These are phyloP conservation scores for Peromyscus attwateri DNA, from an alignment of 2,797 vertebrate genomes.

Conservation along the genomic window DNA sequence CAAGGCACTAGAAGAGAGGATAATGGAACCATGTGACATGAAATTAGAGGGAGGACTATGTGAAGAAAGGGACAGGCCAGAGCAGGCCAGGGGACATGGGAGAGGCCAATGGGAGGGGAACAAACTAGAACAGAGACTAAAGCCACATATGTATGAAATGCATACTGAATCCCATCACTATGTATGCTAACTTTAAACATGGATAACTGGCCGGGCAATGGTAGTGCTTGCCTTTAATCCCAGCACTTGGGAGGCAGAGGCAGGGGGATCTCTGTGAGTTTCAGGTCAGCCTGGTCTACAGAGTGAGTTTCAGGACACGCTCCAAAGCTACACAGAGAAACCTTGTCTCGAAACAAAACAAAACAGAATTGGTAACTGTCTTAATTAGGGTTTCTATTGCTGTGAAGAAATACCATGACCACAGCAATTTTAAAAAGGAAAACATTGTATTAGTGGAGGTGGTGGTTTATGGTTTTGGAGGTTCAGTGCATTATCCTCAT, in stretches of 20 bases:
- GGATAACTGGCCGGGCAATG: neutral
- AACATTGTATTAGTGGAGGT: neutral
- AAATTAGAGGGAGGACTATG: neutral
- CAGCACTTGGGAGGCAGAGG: too few relatives aligned
- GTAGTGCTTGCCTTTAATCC: too few relatives aligned
- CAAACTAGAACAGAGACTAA: neutral
- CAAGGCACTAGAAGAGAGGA: neutral
- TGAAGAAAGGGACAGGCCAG: neutral
- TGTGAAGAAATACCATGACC: neutral
- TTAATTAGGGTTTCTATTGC: neutral
- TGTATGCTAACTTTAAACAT: neutral
- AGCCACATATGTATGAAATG: neutral
- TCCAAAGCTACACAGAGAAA: too few relatives aligned
- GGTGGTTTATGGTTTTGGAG: neutral
- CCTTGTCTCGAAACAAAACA: too few relatives aligned
- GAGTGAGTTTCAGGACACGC: too few relatives aligned
- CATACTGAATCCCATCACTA: neutral
- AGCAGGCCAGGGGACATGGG: neutral
- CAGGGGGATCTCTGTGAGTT: too few relatives aligned
- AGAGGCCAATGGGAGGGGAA: neutral
- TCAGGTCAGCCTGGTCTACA: too few relatives aligned
- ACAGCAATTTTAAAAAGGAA: neutral
- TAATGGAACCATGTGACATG: neutral
- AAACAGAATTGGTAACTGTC: neutral
- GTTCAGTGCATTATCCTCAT: neutral